Conservation (phyloP, 2,113 vertebrate genomes). For the Mohoua ochrocephala region DNA sequence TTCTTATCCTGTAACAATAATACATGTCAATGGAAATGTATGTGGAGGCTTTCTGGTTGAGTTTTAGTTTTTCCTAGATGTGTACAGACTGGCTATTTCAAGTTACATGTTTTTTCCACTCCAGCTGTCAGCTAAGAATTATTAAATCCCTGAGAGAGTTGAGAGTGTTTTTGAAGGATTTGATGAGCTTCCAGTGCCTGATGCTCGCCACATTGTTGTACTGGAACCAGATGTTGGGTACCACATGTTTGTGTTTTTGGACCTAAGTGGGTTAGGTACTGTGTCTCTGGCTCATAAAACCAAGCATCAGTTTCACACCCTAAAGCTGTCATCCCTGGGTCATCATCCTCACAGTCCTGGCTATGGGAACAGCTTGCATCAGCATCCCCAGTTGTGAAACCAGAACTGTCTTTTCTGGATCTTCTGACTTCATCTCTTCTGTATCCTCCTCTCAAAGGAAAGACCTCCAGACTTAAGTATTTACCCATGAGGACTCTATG, state of each 20-base stretch:
- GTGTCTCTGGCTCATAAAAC: background rate
- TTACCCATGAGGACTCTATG: background rate
- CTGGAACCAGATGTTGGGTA: constrained; percentile 14
- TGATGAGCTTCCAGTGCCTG: constrained; percentile 29
- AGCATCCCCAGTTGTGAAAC: background rate
- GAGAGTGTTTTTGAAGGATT: constrained; percentile 10
- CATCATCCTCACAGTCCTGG: background rate
- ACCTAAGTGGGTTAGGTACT: background rate
- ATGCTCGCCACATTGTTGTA: background rate
- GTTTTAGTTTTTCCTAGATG: constrained; percentile 4
- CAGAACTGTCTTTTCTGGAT: background rate
- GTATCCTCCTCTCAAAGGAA: background rate
- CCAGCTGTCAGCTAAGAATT: background rate
- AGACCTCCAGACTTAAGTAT: background rate
- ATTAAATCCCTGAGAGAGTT: background rate
- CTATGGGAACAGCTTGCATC: background rate
- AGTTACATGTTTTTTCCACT: background rate
- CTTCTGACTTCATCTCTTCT: background rate
- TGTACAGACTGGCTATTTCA: background rate
- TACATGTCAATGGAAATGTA: background rate
- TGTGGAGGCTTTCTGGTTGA: background rate
- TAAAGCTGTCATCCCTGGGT: background rate
- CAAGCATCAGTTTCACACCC: background rate
- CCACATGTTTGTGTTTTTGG: background rate
- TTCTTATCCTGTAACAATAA: background rate